Conservation (phyloP, 2,113 vertebrate species). For the Odontesthes bonariensis region DNA sequence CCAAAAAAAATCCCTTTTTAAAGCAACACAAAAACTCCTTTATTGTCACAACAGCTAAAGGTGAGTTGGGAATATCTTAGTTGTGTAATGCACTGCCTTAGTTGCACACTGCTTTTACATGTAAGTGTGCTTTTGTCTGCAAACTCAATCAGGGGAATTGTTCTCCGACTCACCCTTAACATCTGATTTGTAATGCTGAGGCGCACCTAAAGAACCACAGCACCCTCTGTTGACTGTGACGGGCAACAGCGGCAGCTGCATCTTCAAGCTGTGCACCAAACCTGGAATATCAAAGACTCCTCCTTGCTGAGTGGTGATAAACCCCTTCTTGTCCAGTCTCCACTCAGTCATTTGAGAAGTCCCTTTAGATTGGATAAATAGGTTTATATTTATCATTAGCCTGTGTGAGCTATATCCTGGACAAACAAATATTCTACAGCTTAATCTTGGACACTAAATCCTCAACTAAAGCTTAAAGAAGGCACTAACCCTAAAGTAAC, state of each 20-base stretch:
- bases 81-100: constrained; percentile 49
- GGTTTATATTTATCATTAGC: constrained; percentile 34
- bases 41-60: constrained; percentile 29
- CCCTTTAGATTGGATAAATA: constrained; percentile 26
- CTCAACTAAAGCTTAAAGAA: constrained; percentile 20
- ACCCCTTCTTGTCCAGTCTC: constrained; percentile 12
- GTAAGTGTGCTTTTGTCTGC: constrained; percentile 55
- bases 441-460: constrained; percentile 1
- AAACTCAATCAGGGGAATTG: constrained; percentile 50
- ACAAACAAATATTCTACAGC: constrained; percentile 14
- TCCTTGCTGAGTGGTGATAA: constrained; percentile 23
- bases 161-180: constrained; percentile 23
- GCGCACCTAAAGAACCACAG: constrained; percentile 64
- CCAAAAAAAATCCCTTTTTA: not conserved
- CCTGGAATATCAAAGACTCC: not conserved
- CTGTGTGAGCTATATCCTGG: not conserved
- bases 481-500: not conserved
- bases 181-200: not conserved
- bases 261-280: not conserved
- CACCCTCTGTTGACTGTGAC: constrained; percentile 68
- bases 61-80: constrained; percentile 28
- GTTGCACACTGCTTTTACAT: constrained; percentile 45
- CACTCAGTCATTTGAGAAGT: constrained; percentile 32
- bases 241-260: not conserved
- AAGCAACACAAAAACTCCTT: not conserved